phyloP scores from a whole-genome alignment of 2,113 vertebrate genomes.

The Pseudorectes ferrugineus region DNA sequence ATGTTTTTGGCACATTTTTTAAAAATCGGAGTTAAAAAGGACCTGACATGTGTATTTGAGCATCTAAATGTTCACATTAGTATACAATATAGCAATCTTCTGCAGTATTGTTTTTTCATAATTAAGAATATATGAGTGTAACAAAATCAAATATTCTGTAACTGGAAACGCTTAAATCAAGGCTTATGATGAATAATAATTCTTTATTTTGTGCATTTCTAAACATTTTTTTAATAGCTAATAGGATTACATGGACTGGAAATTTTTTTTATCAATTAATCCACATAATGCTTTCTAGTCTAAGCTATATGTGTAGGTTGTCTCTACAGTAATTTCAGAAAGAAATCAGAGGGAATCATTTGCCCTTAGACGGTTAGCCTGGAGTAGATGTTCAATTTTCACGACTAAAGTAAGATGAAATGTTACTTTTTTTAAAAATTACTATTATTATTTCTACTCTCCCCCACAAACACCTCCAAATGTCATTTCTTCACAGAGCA shows the following conservation, averaged over 20 bases:
- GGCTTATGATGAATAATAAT: not conserved
- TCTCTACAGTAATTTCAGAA: not conserved
- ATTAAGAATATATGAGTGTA: not conserved
- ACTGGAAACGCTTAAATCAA: not conserved
- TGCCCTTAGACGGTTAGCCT: not conserved
- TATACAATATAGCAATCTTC: not conserved
- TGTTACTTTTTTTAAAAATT: not conserved
- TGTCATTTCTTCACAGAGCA: not conserved
- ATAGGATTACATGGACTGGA: not conserved
- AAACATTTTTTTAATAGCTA: not conserved
- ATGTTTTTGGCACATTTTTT: not conserved
- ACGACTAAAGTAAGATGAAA: not conserved
- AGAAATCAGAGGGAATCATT: not conserved
- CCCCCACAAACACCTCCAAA: accelerated
- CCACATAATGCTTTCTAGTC: not conserved
- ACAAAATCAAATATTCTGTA: not conserved
- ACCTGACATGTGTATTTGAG: not conserved
- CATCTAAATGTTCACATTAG: not conserved
- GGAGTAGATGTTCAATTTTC: not conserved
- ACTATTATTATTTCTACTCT: not conserved
- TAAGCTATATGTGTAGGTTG: not conserved
- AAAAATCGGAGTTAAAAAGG: not conserved
- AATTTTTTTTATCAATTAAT: not conserved
- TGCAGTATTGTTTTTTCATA: not conserved
- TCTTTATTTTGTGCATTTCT: not conserved